phyloP scores from a whole-genome alignment of 2,797 vertebrate species.

The Gila robusta region DNA sequence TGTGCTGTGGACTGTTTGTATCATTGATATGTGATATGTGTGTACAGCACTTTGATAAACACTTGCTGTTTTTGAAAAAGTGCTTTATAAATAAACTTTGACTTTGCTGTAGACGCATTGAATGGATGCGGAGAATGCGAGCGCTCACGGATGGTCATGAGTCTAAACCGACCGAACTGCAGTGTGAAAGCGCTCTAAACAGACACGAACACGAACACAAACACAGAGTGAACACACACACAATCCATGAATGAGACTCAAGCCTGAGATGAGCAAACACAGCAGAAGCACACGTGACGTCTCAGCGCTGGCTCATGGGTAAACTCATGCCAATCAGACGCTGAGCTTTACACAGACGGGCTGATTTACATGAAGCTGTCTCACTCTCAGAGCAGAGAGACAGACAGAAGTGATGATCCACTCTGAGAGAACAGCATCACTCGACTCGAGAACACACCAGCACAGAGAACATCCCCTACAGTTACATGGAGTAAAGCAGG shows the following conservation, averaged over 20 bases:
- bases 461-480: not conserved
- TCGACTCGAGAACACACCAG: not conserved
- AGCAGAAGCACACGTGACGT: not conserved
- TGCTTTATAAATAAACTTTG: no score
- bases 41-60: no score
- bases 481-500: not conserved
- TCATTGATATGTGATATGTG: no score
- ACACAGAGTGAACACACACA: not conserved
- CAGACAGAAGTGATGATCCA: not conserved
- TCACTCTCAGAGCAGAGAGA: slow-evolving; percentile 11
- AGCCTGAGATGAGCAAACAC: not conserved
- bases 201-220: slow-evolving; percentile 16
- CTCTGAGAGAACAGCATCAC: not conserved
- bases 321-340: not conserved
- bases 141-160: not conserved
- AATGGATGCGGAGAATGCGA: not conserved
- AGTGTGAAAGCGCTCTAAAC: slow-evolving; percentile 30
- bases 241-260: not conserved
- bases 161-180: not conserved
- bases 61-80: no score
- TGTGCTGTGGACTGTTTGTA: no score
- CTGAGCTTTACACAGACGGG: slow-evolving; percentile 1
- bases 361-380: slow-evolving; percentile 6
- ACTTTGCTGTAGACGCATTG: not conserved
- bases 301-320: not conserved